phyloP scores from a whole-genome alignment of 2,113 vertebrate genomes.

The Odobenus rosmarus region DNA sequence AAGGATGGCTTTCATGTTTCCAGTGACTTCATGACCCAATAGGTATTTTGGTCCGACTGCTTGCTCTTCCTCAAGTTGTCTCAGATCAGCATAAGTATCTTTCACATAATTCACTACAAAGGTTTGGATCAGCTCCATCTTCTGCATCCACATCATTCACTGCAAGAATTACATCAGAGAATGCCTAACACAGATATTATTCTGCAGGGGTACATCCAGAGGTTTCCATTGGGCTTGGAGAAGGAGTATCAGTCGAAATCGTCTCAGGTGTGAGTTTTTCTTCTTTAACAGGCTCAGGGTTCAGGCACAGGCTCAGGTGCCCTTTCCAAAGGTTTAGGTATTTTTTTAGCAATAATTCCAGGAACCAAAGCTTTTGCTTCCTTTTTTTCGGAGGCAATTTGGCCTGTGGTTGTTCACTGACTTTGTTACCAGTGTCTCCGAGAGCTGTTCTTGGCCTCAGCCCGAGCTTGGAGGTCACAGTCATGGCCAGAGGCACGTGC shows the following conservation, averaged over 20 bases:
- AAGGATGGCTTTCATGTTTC: conserved; percentile 91
- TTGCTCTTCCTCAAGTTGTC: conserved; percentile 88
- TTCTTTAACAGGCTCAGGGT: conserved; percentile 69
- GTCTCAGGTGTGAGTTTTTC: conserved; percentile 78
- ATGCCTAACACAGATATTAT: conserved; percentile 86
- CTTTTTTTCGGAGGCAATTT: conserved; percentile 84
- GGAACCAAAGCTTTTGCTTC: conserved; percentile 61
- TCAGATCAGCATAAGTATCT: conserved; percentile 92
- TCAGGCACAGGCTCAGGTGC: neutral
- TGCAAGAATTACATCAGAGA: conserved; percentile 88
- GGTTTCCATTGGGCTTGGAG: conserved; percentile 86
- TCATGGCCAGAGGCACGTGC: conserved; percentile 35
- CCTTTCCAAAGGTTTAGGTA: conserved; percentile 68
- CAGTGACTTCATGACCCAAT: conserved; percentile 86
- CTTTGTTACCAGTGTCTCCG: conserved; percentile 87
- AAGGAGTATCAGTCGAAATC: conserved; percentile 78
- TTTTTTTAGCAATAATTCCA: conserved; percentile 65
- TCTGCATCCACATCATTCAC: conserved; percentile 88
- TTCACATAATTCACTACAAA: conserved; percentile 92
- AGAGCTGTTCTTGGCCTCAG: conserved; percentile 85
- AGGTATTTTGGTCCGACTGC: conserved; percentile 87
- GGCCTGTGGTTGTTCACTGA: conserved; percentile 28
- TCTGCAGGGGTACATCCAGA: conserved; percentile 83
- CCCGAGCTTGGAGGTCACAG: conserved; percentile 49
- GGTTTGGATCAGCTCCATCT: conserved; percentile 86